Base-by-base conservation (phyloP, 2,888 invertebrate species). In the Leptopilina myrica region DNA sequence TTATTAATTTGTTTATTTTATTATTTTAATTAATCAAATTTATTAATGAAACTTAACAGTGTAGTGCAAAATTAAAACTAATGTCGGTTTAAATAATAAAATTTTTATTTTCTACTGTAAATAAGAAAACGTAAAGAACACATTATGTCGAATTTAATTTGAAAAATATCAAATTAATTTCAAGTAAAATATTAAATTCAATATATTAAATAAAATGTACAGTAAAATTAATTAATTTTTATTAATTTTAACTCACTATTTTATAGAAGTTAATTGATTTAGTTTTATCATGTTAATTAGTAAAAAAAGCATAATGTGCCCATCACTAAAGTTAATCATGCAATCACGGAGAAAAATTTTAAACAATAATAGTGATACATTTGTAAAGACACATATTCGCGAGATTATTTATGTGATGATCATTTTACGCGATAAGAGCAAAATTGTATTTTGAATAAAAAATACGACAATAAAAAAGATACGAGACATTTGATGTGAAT, bases 261-360 rank as follows among this genome's bases (percentile, higher is more conserved):
- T 59, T 15, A 15, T 59, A 59, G 15, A 15, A 6, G 15, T 3
- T 8, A 59, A 59, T 59, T 59, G 2, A 59, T 59, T 59, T 59
- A 59, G 5, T 59, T 15, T n/a, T 56, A 56, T 14, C 9, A 5
- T 56, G 12, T 56, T 56, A n/a, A 59, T 14, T 73, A 14, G 11
- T 56, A 73, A 56, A 26, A 26, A 56, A 73, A 20, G 56, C 73
- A 56, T 73, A 73, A 33, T 73, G 56, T 73, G 73, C 14, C 56
- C 56, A 15, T 73, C n/a, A 73, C 73, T 73, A 9, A 15, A 56
- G 53, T 73, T 73, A 73, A 56, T 73, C 73, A 73, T 73, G 73
- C 73, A 73, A 26, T 73, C 53, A 69, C 49, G 53, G 53, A 73
- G 33, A 73, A 73, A 73, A 73, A 73, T 33, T 56, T 26, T 73